Conservation (phyloP, 2,113 vertebrate genomes). For the Regulus satrapa region DNA sequence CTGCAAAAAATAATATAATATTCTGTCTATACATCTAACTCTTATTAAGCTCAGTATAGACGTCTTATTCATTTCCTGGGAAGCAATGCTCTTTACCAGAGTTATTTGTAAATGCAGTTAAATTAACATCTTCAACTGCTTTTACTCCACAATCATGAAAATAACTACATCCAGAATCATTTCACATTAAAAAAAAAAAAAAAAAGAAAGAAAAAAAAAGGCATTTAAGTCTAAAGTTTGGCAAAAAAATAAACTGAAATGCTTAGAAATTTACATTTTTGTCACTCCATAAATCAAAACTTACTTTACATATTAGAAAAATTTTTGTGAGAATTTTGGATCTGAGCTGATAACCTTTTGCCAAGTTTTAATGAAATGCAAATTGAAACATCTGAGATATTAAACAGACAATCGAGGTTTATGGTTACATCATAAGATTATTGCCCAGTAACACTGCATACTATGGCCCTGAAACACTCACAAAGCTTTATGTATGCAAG, state of each 20-base stretch:
- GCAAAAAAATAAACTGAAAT: constrained; percentile 79
- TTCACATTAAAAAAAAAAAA: constrained; percentile 54
- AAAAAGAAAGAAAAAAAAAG: constrained; percentile 35
- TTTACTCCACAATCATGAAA: constrained; percentile 38
- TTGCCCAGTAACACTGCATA: constrained; percentile 60
- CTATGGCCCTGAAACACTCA: constrained; percentile 33
- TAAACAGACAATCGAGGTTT: constrained; percentile 77
- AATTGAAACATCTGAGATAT: constrained; percentile 84
- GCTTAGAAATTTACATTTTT: constrained; percentile 81
- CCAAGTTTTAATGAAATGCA: constrained; percentile 82
- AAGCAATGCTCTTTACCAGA: not conserved
- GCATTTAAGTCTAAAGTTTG: constrained; percentile 76
- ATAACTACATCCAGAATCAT: constrained; percentile 46
- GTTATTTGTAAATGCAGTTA: constrained; percentile 43
- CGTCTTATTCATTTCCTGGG: not conserved
- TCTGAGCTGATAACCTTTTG: constrained; percentile 79
- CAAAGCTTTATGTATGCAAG: constrained; percentile 7
- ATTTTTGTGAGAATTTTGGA: constrained; percentile 76
- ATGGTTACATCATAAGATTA: constrained; percentile 72
- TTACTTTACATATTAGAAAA: constrained; percentile 83
- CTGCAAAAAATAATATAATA: not conserved
- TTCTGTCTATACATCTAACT: not conserved
- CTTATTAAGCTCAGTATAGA: not conserved
- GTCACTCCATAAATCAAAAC: constrained; percentile 86
- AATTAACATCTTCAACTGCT: constrained; percentile 37